phyloP scores from a whole-genome alignment of 2,888 invertebrate genomes.

The Atrina japonica region DNA sequence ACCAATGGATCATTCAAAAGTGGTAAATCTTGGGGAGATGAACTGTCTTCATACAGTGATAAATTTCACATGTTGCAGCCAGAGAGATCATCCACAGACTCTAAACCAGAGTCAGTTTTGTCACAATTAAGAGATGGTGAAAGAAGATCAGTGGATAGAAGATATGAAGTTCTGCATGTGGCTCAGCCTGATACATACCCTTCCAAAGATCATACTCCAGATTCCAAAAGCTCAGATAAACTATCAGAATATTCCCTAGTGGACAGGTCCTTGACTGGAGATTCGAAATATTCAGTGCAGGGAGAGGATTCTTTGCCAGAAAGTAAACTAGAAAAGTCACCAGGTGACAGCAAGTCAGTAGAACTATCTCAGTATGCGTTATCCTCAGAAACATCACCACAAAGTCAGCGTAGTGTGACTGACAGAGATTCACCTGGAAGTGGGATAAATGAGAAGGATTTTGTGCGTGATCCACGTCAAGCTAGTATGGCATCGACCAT shows the following conservation, averaged over 20 bases:
- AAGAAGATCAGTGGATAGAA: constrained; percentile 32
- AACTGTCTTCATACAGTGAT: constrained; percentile 49
- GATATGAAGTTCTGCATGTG: constrained; percentile 40
- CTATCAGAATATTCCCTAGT: constrained; percentile 3
- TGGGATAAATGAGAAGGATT: background rate
- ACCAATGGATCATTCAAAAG: constrained; percentile 35
- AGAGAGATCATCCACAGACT: constrained; percentile 34
- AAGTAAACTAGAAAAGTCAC: background rate
- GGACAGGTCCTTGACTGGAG: background rate
- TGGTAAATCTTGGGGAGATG: constrained; percentile 57
- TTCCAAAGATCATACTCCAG: background rate
- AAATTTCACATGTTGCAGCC: constrained; percentile 23
- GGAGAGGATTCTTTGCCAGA: background rate
- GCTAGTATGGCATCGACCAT: constrained; percentile 38
- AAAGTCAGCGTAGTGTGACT: constrained; percentile 11
- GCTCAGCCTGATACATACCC: background rate
- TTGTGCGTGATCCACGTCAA: constrained; percentile 10
- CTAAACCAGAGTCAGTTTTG: constrained; percentile 10
- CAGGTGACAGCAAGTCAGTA: constrained; percentile 31
- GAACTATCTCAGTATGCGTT: constrained; percentile 55
- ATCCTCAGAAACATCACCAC: constrained; percentile 45
- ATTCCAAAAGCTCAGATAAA: constrained; percentile 12
- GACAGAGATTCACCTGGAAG: background rate
- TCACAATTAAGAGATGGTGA: background rate
- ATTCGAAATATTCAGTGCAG: background rate